These are phyloP conservation scores for Leptura quadrifasciata DNA, from an alignment of 2,888 invertebrate species.

Conservation along the genomic window DNA sequence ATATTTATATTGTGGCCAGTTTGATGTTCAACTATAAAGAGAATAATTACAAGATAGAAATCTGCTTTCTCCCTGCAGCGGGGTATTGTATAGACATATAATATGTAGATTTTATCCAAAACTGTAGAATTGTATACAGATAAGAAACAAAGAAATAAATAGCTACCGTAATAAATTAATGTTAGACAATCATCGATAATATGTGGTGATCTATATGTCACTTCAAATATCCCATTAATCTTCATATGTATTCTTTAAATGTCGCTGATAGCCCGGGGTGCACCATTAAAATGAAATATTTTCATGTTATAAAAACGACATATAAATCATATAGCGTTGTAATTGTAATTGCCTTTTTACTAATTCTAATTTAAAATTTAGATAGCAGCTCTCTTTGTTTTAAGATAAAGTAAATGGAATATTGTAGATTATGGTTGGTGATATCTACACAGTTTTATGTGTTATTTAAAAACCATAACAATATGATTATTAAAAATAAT, in stretches of 20 bases:
- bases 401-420: not conserved
- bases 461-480: too few relatives aligned
- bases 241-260: conserved; percentile 38
- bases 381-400: not conserved
- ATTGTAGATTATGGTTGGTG: too few relatives aligned
- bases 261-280: conserved; percentile 38
- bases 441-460: too few relatives aligned
- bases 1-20: too few relatives aligned
- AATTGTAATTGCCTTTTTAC: conserved; percentile 36
- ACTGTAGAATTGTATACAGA: conserved; percentile 30
- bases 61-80: not conserved
- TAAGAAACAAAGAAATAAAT: conserved; percentile 39
- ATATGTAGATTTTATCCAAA: conserved; percentile 24
- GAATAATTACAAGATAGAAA: not conserved
- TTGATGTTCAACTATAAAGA: too few relatives aligned
- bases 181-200: conserved; percentile 38
- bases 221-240: conserved; percentile 31
- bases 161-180: conserved; percentile 34
- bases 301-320: conserved; percentile 28
- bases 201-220: conserved; percentile 34
- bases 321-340: conserved; percentile 37
- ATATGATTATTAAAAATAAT: too few relatives aligned
- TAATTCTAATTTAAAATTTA: conserved; percentile 31
- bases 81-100: not conserved
- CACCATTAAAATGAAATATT: conserved; percentile 35